Evolutionary conservation across 2,797 vertebrate genomes (phyloP).

Genomic region (Eupleurogrammus muticus): DNA sequence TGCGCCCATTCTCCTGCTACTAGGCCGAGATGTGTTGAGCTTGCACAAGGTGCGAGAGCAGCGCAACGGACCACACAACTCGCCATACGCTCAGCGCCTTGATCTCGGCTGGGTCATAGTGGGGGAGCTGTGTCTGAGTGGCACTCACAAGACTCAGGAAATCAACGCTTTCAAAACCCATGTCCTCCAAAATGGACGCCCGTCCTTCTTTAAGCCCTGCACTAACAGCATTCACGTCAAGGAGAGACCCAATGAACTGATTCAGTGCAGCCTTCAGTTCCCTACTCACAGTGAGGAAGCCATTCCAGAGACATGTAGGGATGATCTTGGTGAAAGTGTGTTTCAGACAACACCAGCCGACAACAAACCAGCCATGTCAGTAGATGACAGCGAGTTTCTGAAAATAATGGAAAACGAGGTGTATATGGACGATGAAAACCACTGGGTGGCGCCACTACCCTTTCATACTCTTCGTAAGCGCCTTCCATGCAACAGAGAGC

Average conservation of each 20-base stretch:
- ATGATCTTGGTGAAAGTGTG: background rate
- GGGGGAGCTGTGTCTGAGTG: constrained; percentile 29
- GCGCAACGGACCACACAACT: background rate
- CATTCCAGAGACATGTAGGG: background rate
- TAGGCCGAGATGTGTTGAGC: background rate
- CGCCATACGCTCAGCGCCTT: constrained; percentile 5
- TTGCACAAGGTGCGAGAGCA: constrained; percentile 5
- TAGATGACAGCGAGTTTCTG: background rate
- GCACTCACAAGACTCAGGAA: background rate
- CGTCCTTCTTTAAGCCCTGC: constrained; percentile 10
- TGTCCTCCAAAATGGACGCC: background rate
- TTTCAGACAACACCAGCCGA: background rate
- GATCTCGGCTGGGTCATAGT: constrained; percentile 20
- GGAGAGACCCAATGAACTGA: background rate
- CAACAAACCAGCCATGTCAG: background rate
- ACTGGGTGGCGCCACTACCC: constrained; percentile 1
- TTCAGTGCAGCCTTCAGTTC: background rate
- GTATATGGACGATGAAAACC: constrained; percentile 6
- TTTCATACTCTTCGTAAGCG: background rate
- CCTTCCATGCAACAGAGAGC: background rate
- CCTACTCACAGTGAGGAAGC: background rate
- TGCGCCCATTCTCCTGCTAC: constrained; percentile 16
- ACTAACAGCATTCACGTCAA: constrained; percentile 1
- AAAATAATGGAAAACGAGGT: constrained; percentile 5
- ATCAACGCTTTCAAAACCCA: background rate